Evolutionary conservation across 2,888 invertebrate genomes (phyloP).

Genomic region (Euplagia quadripunctaria): DNA sequence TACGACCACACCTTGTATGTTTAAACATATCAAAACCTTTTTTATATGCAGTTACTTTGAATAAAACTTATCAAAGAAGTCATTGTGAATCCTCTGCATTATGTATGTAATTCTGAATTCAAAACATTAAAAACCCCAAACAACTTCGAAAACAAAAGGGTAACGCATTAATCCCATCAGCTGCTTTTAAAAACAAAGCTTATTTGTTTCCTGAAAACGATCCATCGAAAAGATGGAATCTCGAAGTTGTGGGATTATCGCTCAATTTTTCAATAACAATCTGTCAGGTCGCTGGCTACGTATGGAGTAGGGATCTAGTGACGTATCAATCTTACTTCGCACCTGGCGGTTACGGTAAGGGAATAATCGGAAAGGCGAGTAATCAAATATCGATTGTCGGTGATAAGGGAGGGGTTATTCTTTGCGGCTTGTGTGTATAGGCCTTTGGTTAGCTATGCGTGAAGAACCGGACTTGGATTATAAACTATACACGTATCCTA

Average conservation of each 20-base stretch:
- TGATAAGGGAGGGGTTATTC: constrained; percentile 21
- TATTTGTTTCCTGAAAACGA: constrained; percentile 18
- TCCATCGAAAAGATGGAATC: constrained; percentile 54
- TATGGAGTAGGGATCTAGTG: constrained; percentile 10
- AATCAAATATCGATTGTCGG: constrained; percentile 48
- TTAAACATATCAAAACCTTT: too few relatives aligned
- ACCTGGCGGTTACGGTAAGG: constrained; percentile 65
- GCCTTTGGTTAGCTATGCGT: background rate
- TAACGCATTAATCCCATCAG: constrained; percentile 14
- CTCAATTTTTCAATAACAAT: constrained; percentile 85
- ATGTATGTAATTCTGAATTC: background rate
- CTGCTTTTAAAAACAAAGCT: constrained; percentile 33
- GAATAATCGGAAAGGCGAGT: constrained; percentile 37
- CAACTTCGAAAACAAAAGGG: constrained; percentile 7
- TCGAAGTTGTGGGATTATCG: constrained; percentile 79
- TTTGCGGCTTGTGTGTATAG: constrained; percentile 4
- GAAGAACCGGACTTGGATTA: background rate
- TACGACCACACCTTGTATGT: too few relatives aligned
- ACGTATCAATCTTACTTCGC: constrained; percentile 79
- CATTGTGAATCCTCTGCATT: background rate
- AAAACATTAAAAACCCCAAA: background rate
- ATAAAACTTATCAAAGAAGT: background rate
- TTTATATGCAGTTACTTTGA: too few relatives aligned
- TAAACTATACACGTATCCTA: background rate
- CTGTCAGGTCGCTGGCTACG: constrained; percentile 70